phyloP scores from a whole-genome alignment of 2,888 invertebrate species.

The Caenorhabditis zanzibari region DNA sequence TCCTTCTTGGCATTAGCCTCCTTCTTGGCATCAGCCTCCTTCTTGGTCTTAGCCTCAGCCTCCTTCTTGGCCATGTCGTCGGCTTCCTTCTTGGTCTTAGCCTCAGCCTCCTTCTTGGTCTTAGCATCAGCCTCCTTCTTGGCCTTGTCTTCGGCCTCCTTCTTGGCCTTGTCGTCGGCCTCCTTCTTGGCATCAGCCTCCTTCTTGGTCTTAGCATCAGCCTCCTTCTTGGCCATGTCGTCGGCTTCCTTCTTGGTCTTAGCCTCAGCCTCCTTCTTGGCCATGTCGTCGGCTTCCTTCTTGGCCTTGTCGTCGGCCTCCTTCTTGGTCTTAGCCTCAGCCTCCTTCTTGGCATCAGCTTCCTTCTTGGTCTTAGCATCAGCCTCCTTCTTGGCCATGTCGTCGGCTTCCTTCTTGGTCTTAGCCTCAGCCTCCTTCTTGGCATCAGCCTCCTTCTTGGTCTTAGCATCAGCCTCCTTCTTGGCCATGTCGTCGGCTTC shows the following conservation, averaged over 20 bases:
- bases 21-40: slow-evolving; percentile 44
- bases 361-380: slow-evolving; percentile 7
- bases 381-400: neutral
- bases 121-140: slow-evolving; percentile 39
- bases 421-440: neutral
- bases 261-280: slow-evolving; percentile 43
- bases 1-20: slow-evolving; percentile 31
- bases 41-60: slow-evolving; percentile 38
- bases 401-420: neutral
- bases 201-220: slow-evolving; percentile 32
- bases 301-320: slow-evolving; percentile 35
- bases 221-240: slow-evolving; percentile 32
- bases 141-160: slow-evolving; percentile 34
- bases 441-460: slow-evolving; percentile 21
- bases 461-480: slow-evolving; percentile 30
- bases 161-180: slow-evolving; percentile 5
- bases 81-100: slow-evolving; percentile 18
- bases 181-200: slow-evolving; percentile 30
- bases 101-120: slow-evolving; percentile 31
- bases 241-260: slow-evolving; percentile 50
- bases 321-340: slow-evolving; percentile 38
- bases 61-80: slow-evolving; percentile 45
- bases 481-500: slow-evolving; percentile 38
- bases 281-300: slow-evolving; percentile 22
- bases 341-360: slow-evolving; percentile 28